phyloP scores from a whole-genome alignment of 2,888 invertebrate species.

The Drosophila mercatorum region DNA sequence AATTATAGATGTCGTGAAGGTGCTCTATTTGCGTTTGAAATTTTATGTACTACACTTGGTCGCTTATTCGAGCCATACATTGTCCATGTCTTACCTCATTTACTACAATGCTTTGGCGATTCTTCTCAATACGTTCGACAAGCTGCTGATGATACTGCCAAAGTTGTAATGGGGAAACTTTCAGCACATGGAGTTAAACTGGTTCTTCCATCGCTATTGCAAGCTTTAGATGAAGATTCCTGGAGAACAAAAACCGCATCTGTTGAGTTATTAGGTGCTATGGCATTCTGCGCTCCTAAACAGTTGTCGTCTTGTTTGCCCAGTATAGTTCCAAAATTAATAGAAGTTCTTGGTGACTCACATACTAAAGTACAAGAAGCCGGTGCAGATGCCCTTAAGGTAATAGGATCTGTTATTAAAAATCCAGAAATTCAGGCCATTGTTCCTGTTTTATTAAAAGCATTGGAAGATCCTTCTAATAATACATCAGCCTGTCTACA shows the following conservation, averaged over 20 bases:
- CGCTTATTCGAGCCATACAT: constrained; percentile 99
- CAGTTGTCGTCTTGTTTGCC: constrained; percentile 99
- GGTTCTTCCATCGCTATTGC: constrained; percentile 95
- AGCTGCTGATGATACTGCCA: constrained; percentile 98
- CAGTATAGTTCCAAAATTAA: constrained; percentile 98
- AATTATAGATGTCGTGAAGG: constrained; percentile 97
- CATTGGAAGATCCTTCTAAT: constrained; percentile 97
- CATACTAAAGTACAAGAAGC: constrained; percentile 98
- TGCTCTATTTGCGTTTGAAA: constrained; percentile 98
- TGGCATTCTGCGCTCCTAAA: constrained; percentile 99
- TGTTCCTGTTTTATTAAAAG: constrained; percentile 93
- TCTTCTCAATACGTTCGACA: constrained; percentile 96
- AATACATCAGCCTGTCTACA: constrained; percentile 97
- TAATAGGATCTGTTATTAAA: constrained; percentile 98
- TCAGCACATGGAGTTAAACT: constrained; percentile 99
- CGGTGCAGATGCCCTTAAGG: constrained; percentile 97
- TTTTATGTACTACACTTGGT: constrained; percentile 95
- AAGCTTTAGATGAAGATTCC: constrained; percentile 98
- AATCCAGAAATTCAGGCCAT: constrained; percentile 99
- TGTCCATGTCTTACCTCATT: constrained; percentile 97
- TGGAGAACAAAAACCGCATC: constrained; percentile 99
- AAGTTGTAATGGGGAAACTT: constrained; percentile 97
- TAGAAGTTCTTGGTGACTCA: constrained; percentile 98
- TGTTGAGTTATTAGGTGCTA: constrained; percentile 97
- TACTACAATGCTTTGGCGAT: constrained; percentile 98